These are phyloP conservation scores for Platysternon megacephalum DNA, from an alignment of 2,113 vertebrate genomes.

Conservation along the genomic window DNA sequence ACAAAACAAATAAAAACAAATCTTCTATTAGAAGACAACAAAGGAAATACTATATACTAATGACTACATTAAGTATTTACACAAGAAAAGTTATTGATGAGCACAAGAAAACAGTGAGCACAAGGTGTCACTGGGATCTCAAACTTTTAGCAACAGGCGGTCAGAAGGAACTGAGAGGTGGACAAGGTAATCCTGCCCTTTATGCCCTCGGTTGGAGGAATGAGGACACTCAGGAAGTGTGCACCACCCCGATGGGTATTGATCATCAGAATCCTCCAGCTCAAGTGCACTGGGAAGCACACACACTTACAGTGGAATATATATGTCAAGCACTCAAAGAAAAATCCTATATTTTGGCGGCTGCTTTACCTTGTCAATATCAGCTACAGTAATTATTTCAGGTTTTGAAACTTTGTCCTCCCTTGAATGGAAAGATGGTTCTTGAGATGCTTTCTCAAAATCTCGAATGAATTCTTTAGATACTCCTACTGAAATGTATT, in stretches of 20 bases:
- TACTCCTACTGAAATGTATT: not conserved
- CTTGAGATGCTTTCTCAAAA: not conserved
- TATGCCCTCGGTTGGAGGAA: not conserved
- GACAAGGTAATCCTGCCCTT: no score
- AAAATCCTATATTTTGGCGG: not conserved
- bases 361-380: constrained; percentile 3
- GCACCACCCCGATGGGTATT: not conserved
- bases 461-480: not conserved
- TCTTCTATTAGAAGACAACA: not conserved
- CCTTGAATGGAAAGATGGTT: not conserved
- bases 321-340: not conserved
- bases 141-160: not conserved
- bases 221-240: not conserved
- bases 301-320: not conserved
- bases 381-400: not conserved
- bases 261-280: not conserved
- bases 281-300: not conserved
- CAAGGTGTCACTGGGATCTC: not conserved
- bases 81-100: not conserved
- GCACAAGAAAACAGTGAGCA: not conserved
- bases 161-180: not conserved
- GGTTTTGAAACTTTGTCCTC: not conserved
- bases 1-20: not conserved
- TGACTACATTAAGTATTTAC: not conserved
- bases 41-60: not conserved